Base-by-base conservation (phyloP, 2,113 vertebrate species). In the Sturnira hondurensis region DNA sequence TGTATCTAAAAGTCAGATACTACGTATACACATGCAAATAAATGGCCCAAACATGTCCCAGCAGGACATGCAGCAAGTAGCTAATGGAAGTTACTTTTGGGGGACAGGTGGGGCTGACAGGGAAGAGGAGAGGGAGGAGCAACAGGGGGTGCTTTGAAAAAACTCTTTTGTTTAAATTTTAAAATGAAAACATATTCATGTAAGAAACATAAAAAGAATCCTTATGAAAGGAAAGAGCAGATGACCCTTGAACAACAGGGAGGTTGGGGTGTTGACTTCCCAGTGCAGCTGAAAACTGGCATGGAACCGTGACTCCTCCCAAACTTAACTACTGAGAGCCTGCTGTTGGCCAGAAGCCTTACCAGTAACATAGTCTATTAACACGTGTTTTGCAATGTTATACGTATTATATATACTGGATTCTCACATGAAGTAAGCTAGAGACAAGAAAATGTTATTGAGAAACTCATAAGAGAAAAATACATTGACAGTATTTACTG, bases 1-100 rank as follows among this genome's bases (percentile, higher is more conserved):
- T 41, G 5, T 95, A 65, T 92, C 82, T 84, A 89, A 81, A 86
- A 87, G 38, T 76, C 43, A 76, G 50, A 43, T 58, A 38, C 14
- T 73, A 43, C 31, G 54, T 87, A 54, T 31, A 86, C 11, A 17
- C 9, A 3, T 43, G 43, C 67, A 56, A 47, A 10, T 73, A 82
- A 86, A 65, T 38, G 38, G 13, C 74, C 86, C 28, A 50, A 38
- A 50, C 4, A 20, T 2, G 43, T 24, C 43, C 36, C 19, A n/a
- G 80, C 36, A 28, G 36, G 45, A 31, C 38, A 74, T 47, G 61
- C 10, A 24, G 58, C 74, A 67, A 68, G 41, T 0, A 54, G 89
- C 19, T 45, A 7, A 50, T 6, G n/a, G 6, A 10, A 38, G 22
- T 16, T 17, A 19, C 19, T 41, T 41, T 36, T 28, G 77, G 80